Evolutionary conservation across 2,888 invertebrate species (phyloP), one percentile per base, ranked within the genome.

Genomic region (Salpingus planirostris): DNA sequence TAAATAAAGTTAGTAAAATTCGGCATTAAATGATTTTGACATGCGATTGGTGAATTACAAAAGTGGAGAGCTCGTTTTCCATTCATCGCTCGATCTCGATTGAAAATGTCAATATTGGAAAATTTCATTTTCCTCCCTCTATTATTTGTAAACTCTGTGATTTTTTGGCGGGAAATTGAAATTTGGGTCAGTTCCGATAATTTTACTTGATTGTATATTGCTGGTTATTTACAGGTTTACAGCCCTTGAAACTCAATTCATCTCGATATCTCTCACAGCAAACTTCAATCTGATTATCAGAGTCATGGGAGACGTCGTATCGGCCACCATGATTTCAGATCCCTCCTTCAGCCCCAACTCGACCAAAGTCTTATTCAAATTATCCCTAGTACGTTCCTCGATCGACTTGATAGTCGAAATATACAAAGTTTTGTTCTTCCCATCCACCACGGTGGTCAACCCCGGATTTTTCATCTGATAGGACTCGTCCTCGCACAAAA

Each of bases 381-480:
- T 98, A 28, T 76, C 77, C 47, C 84, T 75, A 0, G 95, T 96
- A 47, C 77, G 74, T 54, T 87, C 86, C 64, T 93, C 93, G 52
- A 97, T 90, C 47, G 91, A 90, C 42, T 86, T 78, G 11, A 97
- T 84, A 8, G 82, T 82, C 14, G 89, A 80, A 79, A 97, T 90
- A 59, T 96, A 98, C 7, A 98, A 69, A 0, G 96, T 96, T 64
- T 84, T 87, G 58, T 83, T 85, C 59, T 83, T 88, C 2, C 88
- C 90, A 53, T 83, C 77, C 23, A 86, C 74, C 3, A 77, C 71
- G 11, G 86, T 80, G 0, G 91, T 89, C 14, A 93, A 75, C 21
- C 92, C 78, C 29, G 97, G 97, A 57, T 78, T 86, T 62, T 86
- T 91, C 84, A 97, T 90, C 66, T 93, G 86, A 60, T 80, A 90